Evolutionary conservation across 2,797 vertebrate genomes (phyloP).

Genomic region (Tachyglossus aculeatus): DNA sequence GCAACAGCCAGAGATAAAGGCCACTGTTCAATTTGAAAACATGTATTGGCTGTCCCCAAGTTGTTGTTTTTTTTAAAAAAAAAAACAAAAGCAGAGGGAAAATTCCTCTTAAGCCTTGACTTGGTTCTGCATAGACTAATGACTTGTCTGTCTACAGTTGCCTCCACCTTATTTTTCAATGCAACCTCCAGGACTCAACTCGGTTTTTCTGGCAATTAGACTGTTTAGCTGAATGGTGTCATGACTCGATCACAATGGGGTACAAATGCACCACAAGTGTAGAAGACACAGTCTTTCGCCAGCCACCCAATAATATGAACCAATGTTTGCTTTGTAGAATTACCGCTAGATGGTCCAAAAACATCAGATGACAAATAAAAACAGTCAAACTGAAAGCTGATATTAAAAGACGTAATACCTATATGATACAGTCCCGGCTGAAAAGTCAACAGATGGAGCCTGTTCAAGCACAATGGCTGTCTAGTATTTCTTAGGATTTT

Average conservation of each 20-base stretch:
- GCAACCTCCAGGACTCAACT: neutral
- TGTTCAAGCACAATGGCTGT: neutral
- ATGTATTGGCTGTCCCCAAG: constrained; percentile 26
- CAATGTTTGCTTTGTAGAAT: neutral
- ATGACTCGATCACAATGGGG: neutral
- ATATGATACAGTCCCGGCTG: neutral
- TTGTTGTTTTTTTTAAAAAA: too few species aligned
- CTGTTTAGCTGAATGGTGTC: neutral
- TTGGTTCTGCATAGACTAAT: neutral
- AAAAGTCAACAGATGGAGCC: neutral
- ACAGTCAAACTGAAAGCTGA: neutral
- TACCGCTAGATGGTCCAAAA: neutral
- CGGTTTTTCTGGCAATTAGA: neutral
- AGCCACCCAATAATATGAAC: neutral
- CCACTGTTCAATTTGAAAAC: constrained; percentile 29
- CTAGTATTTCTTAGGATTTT: neutral
- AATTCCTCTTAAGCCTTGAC: neutral
- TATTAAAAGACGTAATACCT: neutral
- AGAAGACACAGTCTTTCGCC: neutral
- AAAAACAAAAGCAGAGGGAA: neutral
- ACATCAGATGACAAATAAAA: neutral
- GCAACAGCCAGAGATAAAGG: constrained; percentile 20
- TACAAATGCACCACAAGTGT: neutral
- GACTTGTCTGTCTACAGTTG: neutral
- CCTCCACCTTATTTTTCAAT: neutral